Base-by-base conservation (phyloP, 2,888 invertebrate species). In the Ametastegia equiseti region DNA sequence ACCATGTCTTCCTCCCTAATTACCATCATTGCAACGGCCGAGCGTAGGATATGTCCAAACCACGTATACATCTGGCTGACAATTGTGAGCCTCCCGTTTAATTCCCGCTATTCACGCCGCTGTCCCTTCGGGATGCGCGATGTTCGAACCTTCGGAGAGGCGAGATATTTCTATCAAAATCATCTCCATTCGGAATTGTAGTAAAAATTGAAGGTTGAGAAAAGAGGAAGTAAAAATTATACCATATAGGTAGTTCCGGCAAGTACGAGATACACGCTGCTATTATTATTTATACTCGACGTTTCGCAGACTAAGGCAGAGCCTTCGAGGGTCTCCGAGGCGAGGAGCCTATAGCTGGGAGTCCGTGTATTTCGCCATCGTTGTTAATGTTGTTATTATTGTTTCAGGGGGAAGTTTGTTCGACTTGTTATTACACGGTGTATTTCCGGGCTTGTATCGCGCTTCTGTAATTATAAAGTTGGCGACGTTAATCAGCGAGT, bases 301-400 rank as follows among this genome's bases (percentile, higher is more conserved):
- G 57, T 23, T 57, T 57, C 57, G 27, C 27, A 27, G 4, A 30
- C n/a, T n/a, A n/a, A n/a, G n/a, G n/a, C n/a, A 60, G 27, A 60
- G 65, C 65, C 36, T 13, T 65, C 65, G 39, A 65, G 65, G 33
- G 19, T 65, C 65, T 65, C 65, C n/a, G n/a, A n/a, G n/a, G 65
- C 36, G 36, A 39, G 65, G 19, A n/a, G 33, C n/a, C 36, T n/a
- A 19, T n/a, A 9, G 33, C 33, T 39, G 36, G 19, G 6, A n/a
- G n/a, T 39, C n/a, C 36, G 33, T 39, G 19, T 65, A 39, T 33
- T 36, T 36, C n/a, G 36, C 7, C 13, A 1, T 33, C 19, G 36
- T 65, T n/a, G 19, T 33, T 36, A 65, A 19, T 19, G 15, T 33
- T n/a, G 36, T 65, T 15, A 19, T 65, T 1, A 19, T 65, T 1